A percentile compares a stretch with the other conserved stretches of the same genome.
These are phyloP conservation scores for Corbicula japonica DNA, from an alignment of 2,888 invertebrate genomes.

Conservation along the genomic window DNA sequence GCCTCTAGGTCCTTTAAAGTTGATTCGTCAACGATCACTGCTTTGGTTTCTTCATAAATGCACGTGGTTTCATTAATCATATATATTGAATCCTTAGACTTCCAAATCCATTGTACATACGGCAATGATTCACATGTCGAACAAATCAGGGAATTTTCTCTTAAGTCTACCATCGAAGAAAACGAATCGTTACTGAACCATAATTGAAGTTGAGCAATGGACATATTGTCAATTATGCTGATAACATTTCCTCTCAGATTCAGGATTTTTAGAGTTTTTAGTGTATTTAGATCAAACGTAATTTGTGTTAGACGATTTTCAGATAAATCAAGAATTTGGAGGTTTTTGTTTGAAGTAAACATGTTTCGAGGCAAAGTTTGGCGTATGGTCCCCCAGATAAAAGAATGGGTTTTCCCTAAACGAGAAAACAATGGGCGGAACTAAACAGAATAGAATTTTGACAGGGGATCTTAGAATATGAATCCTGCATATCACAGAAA, in stretches of 20 bases:
- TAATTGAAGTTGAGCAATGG: neutral
- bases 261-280: neutral
- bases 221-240: neutral
- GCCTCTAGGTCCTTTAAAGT: neutral
- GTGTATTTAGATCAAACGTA: neutral
- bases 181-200: neutral
- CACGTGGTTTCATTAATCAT: neutral
- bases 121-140: neutral
- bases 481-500: too few species aligned
- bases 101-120: neutral
- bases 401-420: too few species aligned
- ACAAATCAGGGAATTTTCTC: neutral
- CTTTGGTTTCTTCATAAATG: neutral
- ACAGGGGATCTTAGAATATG: too few species aligned
- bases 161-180: too few species aligned
- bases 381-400: neutral
- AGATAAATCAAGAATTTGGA: conserved; percentile 6
- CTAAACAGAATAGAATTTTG: too few species aligned
- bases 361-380: neutral
- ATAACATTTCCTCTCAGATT: neutral
- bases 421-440: too few species aligned
- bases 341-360: neutral
- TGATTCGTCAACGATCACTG: neutral
- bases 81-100: neutral
- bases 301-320: conserved; percentile 9